Evolutionary conservation across 92 coral and sea anemone species (phyloP).

Genomic region (Diadumene lineata): DNA sequence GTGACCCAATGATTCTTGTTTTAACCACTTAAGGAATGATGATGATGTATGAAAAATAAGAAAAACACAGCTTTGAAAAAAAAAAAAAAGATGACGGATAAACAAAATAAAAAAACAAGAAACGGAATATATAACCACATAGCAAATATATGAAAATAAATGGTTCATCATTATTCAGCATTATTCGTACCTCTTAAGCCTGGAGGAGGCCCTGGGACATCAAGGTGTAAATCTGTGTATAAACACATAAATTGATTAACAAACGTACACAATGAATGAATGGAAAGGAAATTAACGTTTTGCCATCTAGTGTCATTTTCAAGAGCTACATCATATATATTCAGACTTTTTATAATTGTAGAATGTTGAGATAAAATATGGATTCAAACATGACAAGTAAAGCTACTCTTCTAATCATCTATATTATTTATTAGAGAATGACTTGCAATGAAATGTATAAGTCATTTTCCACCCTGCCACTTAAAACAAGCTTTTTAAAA

Average conservation of each 20-base stretch:
- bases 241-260: not conserved
- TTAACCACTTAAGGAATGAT: not conserved
- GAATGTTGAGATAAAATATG: too few species aligned
- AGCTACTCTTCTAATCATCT: too few species aligned
- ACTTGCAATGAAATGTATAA: too few species aligned
- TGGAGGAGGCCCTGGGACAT: slow-evolving; percentile 23
- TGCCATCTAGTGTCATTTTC: too few species aligned
- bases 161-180: not conserved
- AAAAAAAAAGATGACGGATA: not conserved
- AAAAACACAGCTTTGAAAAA: not conserved
- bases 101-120: not conserved
- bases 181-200: not conserved
- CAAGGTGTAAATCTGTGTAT: slow-evolving; percentile 2
- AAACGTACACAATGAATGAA: not conserved
- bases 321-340: too few species aligned
- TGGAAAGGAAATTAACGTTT: not conserved
- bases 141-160: not conserved
- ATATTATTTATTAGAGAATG: too few species aligned
- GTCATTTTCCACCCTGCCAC: too few species aligned
- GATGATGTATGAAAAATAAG: not conserved
- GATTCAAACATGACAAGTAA: too few species aligned
- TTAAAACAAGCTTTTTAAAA: too few species aligned
- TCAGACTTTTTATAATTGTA: too few species aligned
- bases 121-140: not conserved
- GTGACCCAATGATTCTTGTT: not conserved